Base-by-base conservation (phyloP, 2,797 vertebrate species). In the Rhynchotus rufescens region DNA sequence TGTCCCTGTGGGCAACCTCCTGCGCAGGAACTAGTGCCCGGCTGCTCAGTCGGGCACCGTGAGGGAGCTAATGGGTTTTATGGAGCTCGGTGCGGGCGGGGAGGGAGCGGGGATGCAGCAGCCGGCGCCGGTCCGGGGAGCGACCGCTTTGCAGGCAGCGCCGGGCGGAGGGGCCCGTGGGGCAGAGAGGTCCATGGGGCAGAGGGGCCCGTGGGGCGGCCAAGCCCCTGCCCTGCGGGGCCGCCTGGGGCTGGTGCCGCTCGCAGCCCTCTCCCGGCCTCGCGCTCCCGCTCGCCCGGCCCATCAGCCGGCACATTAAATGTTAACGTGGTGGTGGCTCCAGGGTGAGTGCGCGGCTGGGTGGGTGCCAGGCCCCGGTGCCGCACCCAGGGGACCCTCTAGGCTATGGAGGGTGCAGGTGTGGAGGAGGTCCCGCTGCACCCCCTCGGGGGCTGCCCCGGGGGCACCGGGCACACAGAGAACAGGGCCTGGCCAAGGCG, bases 251-350 rank as follows among this genome's bases (percentile, higher is more conserved):
- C 74, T 23, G 52, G n/a, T 34, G 25, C 40, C 0, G 0, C 28
- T 80, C 1, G 4, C 66, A 5, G 44, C 47, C 44, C 20, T 51
- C 54, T 14, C 71, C 17, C 65, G 0, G 1, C 9, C 57, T 74
- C 88, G 45, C 60, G 32, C 85, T 89, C 42, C 10, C 34, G 65
- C 60, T 36, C 1, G 8, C 67, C 88, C 2, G 1, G 62, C 74
- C 85, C 90, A 94, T 95, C 94, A 95, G 83, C 54, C 0, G 2
- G 79, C 40, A 36, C 88, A 94, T 95, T 88, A 88, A 92, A 95
- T 69, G 91, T 95, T 92, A 95, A 96, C 87, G 45, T 91, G 92
- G 45, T 71, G 45, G 17, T 68, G 52, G 49, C 57, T 91, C 56
- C 71, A 62, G 49, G 21, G 60, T 80, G 86, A 95, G 71, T 71